A percentile compares a stretch with the other conserved stretches of the same genome.
Conservation (phyloP, 2,113 vertebrate genomes). For the Phyllostomus discolor region DNA sequence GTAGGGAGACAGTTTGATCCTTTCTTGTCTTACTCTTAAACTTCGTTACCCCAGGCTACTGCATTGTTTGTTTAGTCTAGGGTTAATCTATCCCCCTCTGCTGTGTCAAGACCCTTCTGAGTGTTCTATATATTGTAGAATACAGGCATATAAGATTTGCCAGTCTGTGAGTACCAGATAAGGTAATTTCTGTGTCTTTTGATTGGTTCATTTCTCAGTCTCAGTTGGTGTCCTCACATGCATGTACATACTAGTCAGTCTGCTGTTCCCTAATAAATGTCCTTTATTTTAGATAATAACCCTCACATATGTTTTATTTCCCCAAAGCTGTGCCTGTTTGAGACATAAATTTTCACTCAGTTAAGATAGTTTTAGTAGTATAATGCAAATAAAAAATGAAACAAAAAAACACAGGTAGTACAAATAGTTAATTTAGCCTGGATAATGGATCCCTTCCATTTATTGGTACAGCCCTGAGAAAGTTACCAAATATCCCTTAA, state of each 20-base stretch:
- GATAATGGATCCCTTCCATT: neutral
- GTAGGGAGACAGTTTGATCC: neutral
- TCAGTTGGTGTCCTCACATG: neutral
- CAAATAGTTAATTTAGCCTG: neutral
- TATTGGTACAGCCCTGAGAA: neutral
- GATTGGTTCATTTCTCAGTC: neutral
- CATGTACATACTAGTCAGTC: too few species aligned
- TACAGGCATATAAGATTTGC: neutral
- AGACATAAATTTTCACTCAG: neutral
- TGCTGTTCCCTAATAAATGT: neutral
- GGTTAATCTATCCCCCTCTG: neutral
- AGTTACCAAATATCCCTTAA: neutral
- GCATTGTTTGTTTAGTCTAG: neutral
- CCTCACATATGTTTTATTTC: neutral
- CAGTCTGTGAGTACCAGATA: neutral
- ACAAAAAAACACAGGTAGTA: too few species aligned
- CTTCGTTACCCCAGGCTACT: neutral
- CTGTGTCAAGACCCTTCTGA: neutral
- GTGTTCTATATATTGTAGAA: neutral
- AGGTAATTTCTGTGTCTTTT: neutral
- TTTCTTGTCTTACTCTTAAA: neutral
- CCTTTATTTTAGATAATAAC: neutral
- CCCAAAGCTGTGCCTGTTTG: neutral
- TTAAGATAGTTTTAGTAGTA: neutral
- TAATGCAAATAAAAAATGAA: neutral